Evolutionary conservation across 1,140 invertebrate genomes (phyloP).

Genomic region (Caenorhabditis elegans): WBcel235 BX284603.4:6754001-6754500

Average conservation of each 20-base stretch:
- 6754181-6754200: conserved; percentile 54
- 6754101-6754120: neutral
- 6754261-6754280: conserved; percentile 63
- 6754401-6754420: conserved; percentile 57
- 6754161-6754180: conserved; percentile 56
- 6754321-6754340: conserved; percentile 61
- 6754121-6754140: neutral
- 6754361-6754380: conserved; percentile 65
- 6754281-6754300: conserved; percentile 59
- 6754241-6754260: conserved; percentile 61
- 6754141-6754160: conserved; percentile 55
- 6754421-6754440: conserved; percentile 63
- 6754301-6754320: conserved; percentile 60
- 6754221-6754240: conserved; percentile 56
- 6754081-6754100: conserved; percentile 58
- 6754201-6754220: conserved; percentile 63
- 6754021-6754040: conserved; percentile 62
- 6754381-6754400: conserved; percentile 64
- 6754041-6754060: conserved; percentile 61
- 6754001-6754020: conserved; percentile 62
- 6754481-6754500: conserved; percentile 56
- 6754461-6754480: conserved; percentile 54
- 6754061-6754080: conserved; percentile 59
- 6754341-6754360: conserved; percentile 64
- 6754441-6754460: conserved; percentile 58